phyloP scores from a whole-genome alignment of 2,113 vertebrate species.

The Dryoscopus gambensis region DNA sequence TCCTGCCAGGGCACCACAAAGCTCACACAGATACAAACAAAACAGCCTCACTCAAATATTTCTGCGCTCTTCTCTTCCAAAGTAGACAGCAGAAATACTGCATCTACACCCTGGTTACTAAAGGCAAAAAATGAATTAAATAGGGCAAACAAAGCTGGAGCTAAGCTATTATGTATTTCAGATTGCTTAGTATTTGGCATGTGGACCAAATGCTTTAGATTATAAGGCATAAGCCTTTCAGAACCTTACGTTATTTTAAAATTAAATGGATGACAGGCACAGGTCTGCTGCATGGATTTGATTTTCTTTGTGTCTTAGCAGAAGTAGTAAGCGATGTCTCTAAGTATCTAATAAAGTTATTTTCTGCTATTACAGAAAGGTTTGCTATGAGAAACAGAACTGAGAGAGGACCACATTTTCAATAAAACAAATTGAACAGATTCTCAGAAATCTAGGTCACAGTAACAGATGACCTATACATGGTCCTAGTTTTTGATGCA shows the following conservation, averaged over 20 bases:
- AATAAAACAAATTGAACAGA: slow-evolving; percentile 59
- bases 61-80: not conserved
- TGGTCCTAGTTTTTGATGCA: slow-evolving; percentile 61
- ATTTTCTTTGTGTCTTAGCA: slow-evolving; percentile 42
- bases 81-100: not conserved
- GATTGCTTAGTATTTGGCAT: slow-evolving; percentile 29
- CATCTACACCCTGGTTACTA: not conserved
- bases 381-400: slow-evolving; percentile 32
- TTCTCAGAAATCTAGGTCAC: slow-evolving; percentile 69
- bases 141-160: slow-evolving; percentile 54
- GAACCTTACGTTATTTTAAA: slow-evolving; percentile 61
- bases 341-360: slow-evolving; percentile 51
- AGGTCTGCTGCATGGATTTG: slow-evolving; percentile 28
- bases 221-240: slow-evolving; percentile 55
- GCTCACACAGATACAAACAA: not conserved
- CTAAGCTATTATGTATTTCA: slow-evolving; percentile 54
- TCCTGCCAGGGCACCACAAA: not conserved
- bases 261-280: slow-evolving; percentile 39
- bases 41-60: not conserved
- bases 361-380: slow-evolving; percentile 22
- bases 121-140: slow-evolving; percentile 32
- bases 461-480: slow-evolving; percentile 62
- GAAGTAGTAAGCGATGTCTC: slow-evolving; percentile 32
- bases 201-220: slow-evolving; percentile 60
- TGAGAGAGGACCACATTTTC: slow-evolving; percentile 14